A percentile compares a stretch with the other conserved stretches of the same genome.
These are phyloP conservation scores for Neocrepidodera transversa DNA, from an alignment of 2,888 invertebrate genomes.

Conservation along the genomic window DNA sequence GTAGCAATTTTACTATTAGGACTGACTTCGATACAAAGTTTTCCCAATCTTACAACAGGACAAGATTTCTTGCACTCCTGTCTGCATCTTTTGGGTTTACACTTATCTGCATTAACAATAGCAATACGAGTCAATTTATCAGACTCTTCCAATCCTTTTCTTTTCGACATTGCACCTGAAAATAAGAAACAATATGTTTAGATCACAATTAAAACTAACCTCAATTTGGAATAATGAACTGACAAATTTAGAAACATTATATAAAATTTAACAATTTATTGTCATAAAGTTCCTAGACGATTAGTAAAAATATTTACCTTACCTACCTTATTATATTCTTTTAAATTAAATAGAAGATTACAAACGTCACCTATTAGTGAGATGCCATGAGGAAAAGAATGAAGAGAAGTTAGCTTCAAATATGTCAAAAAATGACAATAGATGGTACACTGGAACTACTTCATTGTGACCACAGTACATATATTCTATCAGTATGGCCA, in stretches of 20 bases:
- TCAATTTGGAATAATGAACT: constrained; percentile 32
- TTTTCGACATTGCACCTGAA: constrained; percentile 66
- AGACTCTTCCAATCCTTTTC: constrained; percentile 81
- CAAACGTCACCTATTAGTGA: constrained; percentile 39
- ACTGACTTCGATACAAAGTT: constrained; percentile 97
- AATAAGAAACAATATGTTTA: constrained; percentile 39
- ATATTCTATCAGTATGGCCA: too few species aligned
- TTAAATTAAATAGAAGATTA: constrained; percentile 16
- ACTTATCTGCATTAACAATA: constrained; percentile 96
- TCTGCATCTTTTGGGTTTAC: constrained; percentile 98
- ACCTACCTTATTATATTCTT: constrained; percentile 26
- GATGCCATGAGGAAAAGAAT: constrained; percentile 51
- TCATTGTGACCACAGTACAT: too few species aligned
- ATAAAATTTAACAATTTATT: neutral
- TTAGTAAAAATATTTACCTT: too few species aligned
- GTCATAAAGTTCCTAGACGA: constrained; percentile 9
- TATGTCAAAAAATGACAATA: neutral
- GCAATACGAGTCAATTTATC: constrained; percentile 97
- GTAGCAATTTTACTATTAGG: constrained; percentile 95
- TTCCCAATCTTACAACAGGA: constrained; percentile 99
- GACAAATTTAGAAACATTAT: neutral
- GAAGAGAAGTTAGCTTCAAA: neutral
- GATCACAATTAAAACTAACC: constrained; percentile 38
- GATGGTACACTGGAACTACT: too few species aligned
- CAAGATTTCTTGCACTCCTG: constrained; percentile 99